Evolutionary conservation across 37 sponge, comb jelly and placozoan species (phyloP), one percentile per base, ranked within the genome.

Genomic region (Cliona cf. orientalis): DNA sequence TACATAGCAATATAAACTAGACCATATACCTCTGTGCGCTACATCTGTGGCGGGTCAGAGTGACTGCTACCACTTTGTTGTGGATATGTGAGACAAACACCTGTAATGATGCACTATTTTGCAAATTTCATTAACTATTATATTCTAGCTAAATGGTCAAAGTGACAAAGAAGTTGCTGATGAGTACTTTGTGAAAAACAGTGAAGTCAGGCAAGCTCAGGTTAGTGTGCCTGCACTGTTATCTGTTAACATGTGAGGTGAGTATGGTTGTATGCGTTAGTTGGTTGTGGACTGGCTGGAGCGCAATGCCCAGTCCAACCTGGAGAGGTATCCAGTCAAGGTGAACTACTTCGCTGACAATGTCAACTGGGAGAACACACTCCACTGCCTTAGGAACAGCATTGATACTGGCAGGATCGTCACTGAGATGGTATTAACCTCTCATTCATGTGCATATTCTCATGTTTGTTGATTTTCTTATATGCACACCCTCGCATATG

Each of bases 241-340:
- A n/a, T n/a, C 14, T 59, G 12, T 3, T 59, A 9, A 3, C 60
- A 59, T 9, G 23, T 5, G 19, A 61, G n/a, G n/a, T 5, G 62
- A 61, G 28, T 5, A 6, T 5, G 12, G 14, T 28, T 11, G 2
- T n/a, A 19, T 35, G 36, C 38, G 42, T 4, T 60, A 95, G 95
- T 59, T 92, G 56, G 93, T 94, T 26, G 82, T 94, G 61, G 93
- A 96, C 71, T 98, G 97, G 97, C 83, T 97, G 82, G 97, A 97
- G 86, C 77, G 82, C 22, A 76, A 72, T 70, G 95, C 95, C 2
- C 26, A 58, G 25, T 37, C 58, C 5, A 69, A 84, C 33, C 69
- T 95, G 69, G 71, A 79, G 23, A 74, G 31, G 1, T 87, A 76
- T 55, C 91, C 96, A 7, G 33, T 41, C 25, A 92, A 92, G 76